Conservation (phyloP, 92 coral and sea anemone species). For the Isaurus tuberculatus region DNA sequence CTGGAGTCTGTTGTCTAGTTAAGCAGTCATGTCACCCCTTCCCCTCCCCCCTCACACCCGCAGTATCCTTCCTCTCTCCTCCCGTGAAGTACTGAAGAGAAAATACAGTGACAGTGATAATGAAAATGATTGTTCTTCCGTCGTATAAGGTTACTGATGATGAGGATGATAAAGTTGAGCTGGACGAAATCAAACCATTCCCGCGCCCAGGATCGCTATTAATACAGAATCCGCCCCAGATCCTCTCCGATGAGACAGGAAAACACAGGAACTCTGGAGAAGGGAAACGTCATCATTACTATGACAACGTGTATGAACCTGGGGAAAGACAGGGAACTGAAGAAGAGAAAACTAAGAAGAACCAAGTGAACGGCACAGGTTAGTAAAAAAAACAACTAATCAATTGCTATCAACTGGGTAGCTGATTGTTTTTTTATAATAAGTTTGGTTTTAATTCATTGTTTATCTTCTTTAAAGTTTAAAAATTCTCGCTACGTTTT, state of each 20-base stretch:
- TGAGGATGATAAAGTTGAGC: slow-evolving; percentile 87
- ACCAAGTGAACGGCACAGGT: slow-evolving; percentile 34
- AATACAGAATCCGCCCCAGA: slow-evolving; percentile 65
- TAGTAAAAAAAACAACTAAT: neutral
- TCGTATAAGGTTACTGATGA: slow-evolving; percentile 69
- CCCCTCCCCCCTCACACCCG: no score
- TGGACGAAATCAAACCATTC: slow-evolving; percentile 86
- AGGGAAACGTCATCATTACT: slow-evolving; percentile 69
- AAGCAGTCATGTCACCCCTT: no score
- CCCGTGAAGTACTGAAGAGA: neutral
- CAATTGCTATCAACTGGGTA: neutral
- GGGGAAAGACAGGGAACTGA: slow-evolving; percentile 63
- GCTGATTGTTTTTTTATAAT: no score
- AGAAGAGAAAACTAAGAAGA: slow-evolving; percentile 45
- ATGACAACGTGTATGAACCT: slow-evolving; percentile 76
- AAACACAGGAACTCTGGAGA: slow-evolving; percentile 20
- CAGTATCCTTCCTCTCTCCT: neutral
- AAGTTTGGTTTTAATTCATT: no score
- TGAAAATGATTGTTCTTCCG: neutral
- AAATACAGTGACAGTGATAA: neutral
- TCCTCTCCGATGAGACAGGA: slow-evolving; percentile 51
- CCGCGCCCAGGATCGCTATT: slow-evolving; percentile 89
- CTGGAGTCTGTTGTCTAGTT: neutral
- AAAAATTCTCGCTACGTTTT: no score
- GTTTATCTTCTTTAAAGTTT: no score